Evolutionary conservation across 2,797 vertebrate species (phyloP).

Genomic region (Chelmon rostratus): DNA sequence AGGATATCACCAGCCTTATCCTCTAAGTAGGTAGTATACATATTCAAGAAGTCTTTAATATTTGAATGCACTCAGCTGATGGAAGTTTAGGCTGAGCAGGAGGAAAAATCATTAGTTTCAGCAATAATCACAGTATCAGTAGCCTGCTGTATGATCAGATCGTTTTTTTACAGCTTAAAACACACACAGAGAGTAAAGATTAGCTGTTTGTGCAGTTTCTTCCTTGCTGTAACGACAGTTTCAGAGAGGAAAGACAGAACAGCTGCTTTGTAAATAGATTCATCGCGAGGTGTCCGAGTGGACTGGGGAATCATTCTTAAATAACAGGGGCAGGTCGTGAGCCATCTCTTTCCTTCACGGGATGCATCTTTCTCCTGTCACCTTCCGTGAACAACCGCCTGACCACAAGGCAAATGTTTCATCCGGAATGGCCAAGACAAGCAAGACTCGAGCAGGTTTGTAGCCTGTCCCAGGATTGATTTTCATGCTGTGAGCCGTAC

Average conservation of each 20-base stretch:
- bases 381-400: background rate
- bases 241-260: background rate
- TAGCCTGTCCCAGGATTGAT: background rate
- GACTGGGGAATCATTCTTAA: background rate
- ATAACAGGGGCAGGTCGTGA: conserved; percentile 3
- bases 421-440: background rate
- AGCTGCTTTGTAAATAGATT: background rate
- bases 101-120: background rate
- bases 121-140: background rate
- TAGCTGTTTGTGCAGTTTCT: no score
- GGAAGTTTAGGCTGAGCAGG: background rate
- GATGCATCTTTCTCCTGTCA: background rate
- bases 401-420: conserved; percentile 8
- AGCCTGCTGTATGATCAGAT: background rate
- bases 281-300: background rate
- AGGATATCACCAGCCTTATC: background rate
- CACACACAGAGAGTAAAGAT: background rate
- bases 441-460: background rate
- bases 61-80: background rate
- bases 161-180: background rate
- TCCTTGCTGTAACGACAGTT: background rate
- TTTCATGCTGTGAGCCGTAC: background rate
- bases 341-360: background rate
- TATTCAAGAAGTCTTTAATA: background rate
- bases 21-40: background rate